phyloP scores from a whole-genome alignment of 2,113 vertebrate species.

The Holacanthus passer region DNA sequence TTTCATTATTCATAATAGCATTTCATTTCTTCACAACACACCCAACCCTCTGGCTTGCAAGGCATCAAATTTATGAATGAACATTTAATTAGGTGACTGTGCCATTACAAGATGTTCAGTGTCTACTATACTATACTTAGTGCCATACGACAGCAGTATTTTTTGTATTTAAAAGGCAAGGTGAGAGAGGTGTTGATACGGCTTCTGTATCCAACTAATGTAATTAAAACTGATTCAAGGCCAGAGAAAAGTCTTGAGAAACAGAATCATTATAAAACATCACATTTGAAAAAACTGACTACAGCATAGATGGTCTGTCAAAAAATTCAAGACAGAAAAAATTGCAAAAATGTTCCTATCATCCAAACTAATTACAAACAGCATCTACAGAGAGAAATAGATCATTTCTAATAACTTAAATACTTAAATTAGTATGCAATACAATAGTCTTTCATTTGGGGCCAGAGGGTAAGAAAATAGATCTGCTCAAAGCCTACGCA shows the following conservation, averaged over 20 bases:
- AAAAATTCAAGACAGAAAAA: conserved; percentile 55
- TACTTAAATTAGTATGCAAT: conserved; percentile 83
- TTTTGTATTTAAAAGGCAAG: conserved; percentile 64
- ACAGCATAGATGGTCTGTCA: conserved; percentile 76
- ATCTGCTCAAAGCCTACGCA: conserved; percentile 58
- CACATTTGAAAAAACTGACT: conserved; percentile 70
- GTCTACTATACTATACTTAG: conserved; percentile 32
- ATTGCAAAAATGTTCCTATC: conserved; percentile 38
- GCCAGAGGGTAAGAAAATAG: conserved; percentile 66
- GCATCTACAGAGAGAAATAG: conserved; percentile 72
- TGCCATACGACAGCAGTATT: conserved; percentile 62
- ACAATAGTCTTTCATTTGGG: conserved; percentile 68
- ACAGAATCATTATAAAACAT: conserved; percentile 68
- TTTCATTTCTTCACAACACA: conserved; percentile 47
- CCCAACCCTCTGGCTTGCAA: conserved; percentile 37
- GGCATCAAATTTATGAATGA: conserved; percentile 46
- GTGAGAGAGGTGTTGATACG: conserved; percentile 62
- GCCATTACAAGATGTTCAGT: conserved; percentile 30
- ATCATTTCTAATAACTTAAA: conserved; percentile 86
- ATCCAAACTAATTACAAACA: conserved; percentile 77
- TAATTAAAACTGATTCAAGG: conserved; percentile 52
- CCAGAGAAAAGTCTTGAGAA: conserved; percentile 57
- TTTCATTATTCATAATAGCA: conserved; percentile 20
- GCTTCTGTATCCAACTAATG: conserved; percentile 45
- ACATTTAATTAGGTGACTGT: conserved; percentile 24